These are phyloP conservation scores for Malacoraja senta DNA, from an alignment of 2,797 vertebrate species.

Conservation along the genomic window DNA sequence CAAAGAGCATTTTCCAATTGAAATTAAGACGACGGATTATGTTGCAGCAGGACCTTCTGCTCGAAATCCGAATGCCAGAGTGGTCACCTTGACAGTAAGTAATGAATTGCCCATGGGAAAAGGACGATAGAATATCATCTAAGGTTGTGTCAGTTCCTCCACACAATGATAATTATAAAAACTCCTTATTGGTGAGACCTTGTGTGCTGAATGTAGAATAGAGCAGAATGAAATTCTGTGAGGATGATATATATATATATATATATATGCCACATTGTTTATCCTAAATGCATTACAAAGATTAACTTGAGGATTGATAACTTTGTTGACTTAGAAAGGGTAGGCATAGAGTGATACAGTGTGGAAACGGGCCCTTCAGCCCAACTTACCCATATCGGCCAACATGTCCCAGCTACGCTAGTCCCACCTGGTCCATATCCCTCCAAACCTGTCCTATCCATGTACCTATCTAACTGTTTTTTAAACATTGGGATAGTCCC, in stretches of 20 bases:
- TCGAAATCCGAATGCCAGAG: constrained; percentile 75
- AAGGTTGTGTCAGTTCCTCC: not conserved
- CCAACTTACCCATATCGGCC: too few species aligned
- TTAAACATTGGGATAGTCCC: too few species aligned
- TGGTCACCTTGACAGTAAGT: constrained; percentile 75
- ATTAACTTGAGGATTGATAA: not conserved
- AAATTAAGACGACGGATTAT: constrained; percentile 69
- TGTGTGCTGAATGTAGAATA: not conserved
- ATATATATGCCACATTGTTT: not conserved
- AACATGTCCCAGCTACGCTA: too few species aligned
- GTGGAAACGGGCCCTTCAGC: too few species aligned
- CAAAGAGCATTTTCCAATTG: constrained; percentile 75
- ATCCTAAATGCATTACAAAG: not conserved
- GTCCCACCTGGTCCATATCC: too few species aligned
- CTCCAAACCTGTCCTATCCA: too few species aligned
- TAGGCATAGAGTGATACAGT: too few species aligned
- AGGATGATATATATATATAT: too few species aligned
- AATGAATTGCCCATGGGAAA: not conserved
- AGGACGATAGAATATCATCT: not conserved
- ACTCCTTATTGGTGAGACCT: not conserved
- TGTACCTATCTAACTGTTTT: too few species aligned
- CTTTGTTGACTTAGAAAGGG: not conserved
- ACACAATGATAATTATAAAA: not conserved
- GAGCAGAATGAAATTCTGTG: not conserved
- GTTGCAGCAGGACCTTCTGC: constrained; percentile 73